Conservation (phyloP, 1,140 invertebrate genomes). For the Meloidogyne hapla region DNA sequence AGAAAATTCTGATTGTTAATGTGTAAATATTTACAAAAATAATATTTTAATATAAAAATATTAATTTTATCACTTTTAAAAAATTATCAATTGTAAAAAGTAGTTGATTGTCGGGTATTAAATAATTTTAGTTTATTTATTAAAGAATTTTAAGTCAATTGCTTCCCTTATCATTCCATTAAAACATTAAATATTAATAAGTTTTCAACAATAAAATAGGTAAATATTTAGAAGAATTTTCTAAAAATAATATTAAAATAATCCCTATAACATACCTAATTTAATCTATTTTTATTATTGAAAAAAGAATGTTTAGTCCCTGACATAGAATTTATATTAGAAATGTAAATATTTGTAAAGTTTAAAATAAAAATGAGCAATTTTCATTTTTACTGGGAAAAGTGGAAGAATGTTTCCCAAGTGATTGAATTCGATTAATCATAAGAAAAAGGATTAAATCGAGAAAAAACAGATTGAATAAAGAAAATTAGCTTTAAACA, state of each 20-base stretch:
- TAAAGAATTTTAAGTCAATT: not conserved
- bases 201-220: no score
- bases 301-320: no score
- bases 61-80: not conserved
- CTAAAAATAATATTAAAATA: no score
- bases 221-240: no score
- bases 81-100: not conserved
- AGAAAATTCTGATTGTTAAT: no score
- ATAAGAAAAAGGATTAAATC: not conserved
- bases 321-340: no score
- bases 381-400: not conserved
- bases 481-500: not conserved
- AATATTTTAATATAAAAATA: not conserved
- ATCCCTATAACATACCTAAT: no score
- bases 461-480: not conserved
- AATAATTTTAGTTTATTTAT: not conserved
- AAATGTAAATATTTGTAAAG: not conserved
- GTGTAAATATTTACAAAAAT: no score
- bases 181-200: no score
- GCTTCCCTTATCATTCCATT: not conserved
- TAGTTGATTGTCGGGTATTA: not conserved
- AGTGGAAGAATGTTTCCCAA: not conserved
- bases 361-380: not conserved
- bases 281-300: no score
- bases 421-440: not conserved